Base-by-base conservation (phyloP, 2,113 vertebrate genomes). In the Pleuronectes platessa region DNA sequence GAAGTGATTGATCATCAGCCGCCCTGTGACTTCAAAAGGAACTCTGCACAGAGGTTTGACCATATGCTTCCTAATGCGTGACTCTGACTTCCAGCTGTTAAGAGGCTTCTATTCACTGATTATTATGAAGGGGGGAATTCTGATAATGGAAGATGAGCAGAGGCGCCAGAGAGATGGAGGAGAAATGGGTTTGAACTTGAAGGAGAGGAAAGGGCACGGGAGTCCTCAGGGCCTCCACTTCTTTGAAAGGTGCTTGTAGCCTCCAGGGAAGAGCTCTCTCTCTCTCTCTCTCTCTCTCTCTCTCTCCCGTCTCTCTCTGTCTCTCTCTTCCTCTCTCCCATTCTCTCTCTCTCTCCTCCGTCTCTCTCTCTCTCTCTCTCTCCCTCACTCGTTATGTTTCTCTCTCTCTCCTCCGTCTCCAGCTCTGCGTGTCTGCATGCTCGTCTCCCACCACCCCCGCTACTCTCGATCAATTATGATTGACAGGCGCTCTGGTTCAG, bases 391-490 rank as follows among this genome's bases (percentile, higher is more conserved):
- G n/a, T n/a, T n/a, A n/a, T n/a, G n/a, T n/a, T n/a, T n/a, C n/a
- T 55, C 11, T 18, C 59, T 81, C 74, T 82, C 27, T 27, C 27
- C 27, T 31, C 27, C 27, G 27, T 6, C 31, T 31, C 31, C 31
- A 31, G 31, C 31, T 31, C 78, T 59, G 68, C 51, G 0, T 11
- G 69, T 71, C 82, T 84, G 70, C 82, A 76, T 82, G 76, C 58
- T 86, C 74, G 2, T 63, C 67, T 74, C 81, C 47, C 71, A 1
- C 64, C 74, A 23, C 64, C 62, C 61, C n/a, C 14, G 2, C 78
- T 63, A 71, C 86, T 88, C 67, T 68, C 74, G 74, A 92, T 90
- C 85, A 86, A 79, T 92, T 88, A 89, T 88, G 92, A 91, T 75
- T 87, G 91, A 92, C 84, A 84, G 71, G 80, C 42, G 45, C 70